Base-by-base conservation (phyloP, 2,888 invertebrate species). In the Diaprepes abbreviatus region DNA sequence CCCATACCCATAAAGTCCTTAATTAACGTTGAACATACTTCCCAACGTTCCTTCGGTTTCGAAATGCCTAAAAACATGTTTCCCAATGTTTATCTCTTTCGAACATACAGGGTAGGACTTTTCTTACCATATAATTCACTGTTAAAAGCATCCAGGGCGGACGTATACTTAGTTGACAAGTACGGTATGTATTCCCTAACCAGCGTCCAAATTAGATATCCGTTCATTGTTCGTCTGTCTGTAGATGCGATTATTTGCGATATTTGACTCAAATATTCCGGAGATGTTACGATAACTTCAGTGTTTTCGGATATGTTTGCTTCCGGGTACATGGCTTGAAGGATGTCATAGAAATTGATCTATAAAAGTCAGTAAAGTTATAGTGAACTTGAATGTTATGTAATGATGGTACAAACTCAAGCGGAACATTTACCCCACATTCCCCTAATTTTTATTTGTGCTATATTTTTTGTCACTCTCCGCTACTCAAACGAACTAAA, bases 161-260 rank as follows among this genome's bases (percentile, higher is more conserved):
- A 74, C 14, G 81, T 80, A 54, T 78, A 81, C 5, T 84, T 82
- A 72, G 83, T 81, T 1, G 88, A 87, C 65, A 90, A 80, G 74
- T 87, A 88, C 1, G 88, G 87, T 12, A 87, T 79, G 78, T 88
- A 89, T 45, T 83, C 82, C 21, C 84, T 81, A 1, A 87, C 86
- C 38, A 89, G 79, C 21, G 86, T 85, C 89, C 89, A 89, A 73
- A 88, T 87, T 68, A 88, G 77, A 78, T 89, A 90, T 76, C 88
- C 87, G 79, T 89, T 89, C 74, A 88, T 78, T 9, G 85, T 86
- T 65, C 87, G 79, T 58, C 83, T 78, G 73, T 88, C 87, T 10
- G 87, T 86, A 0, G 85, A 81, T 0, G 87, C 84, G 19, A 88
- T 84, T 12, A 88, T 84, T 63, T 81, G 82, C 5, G 88, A 86